phyloP scores from a whole-genome alignment of 2,797 vertebrate species.

The Pelochelys cantorii region DNA sequence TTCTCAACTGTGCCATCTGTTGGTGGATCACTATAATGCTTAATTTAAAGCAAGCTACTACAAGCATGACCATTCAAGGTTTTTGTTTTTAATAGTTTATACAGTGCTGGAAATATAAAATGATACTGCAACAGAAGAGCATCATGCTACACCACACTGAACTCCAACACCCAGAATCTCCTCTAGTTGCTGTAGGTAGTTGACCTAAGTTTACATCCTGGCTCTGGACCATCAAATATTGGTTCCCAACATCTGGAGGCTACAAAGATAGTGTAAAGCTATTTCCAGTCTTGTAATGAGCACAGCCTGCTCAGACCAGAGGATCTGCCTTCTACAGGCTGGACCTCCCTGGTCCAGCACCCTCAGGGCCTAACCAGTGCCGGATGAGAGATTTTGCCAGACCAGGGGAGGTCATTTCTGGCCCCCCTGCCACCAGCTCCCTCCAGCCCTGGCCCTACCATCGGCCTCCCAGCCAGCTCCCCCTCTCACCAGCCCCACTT shows the following conservation, averaged over 20 bases:
- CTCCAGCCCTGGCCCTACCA: too few species aligned
- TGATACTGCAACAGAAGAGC: neutral
- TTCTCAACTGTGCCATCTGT: neutral
- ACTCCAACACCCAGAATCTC: neutral
- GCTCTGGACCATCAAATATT: neutral
- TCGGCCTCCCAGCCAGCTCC: too few species aligned
- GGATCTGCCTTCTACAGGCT: neutral
- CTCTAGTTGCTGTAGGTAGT: neutral
- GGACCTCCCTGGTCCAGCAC: too few species aligned
- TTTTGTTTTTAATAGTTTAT: neutral
- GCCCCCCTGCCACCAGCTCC: too few species aligned
- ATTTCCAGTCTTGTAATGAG: neutral
- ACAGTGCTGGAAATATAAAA: neutral
- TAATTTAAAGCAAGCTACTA: neutral
- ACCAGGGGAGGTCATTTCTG: too few species aligned
- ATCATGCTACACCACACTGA: neutral
- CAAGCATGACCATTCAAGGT: neutral
- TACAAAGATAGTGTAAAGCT: neutral
- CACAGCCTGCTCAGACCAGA: neutral
- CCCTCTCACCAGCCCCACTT: too few species aligned
- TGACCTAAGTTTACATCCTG: neutral
- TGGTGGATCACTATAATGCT: neutral
- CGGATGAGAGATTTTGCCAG: too few species aligned
- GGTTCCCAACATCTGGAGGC: neutral
- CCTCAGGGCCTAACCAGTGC: too few species aligned